phyloP scores from a whole-genome alignment of 2,797 vertebrate species.

The Galaxias olidus region DNA sequence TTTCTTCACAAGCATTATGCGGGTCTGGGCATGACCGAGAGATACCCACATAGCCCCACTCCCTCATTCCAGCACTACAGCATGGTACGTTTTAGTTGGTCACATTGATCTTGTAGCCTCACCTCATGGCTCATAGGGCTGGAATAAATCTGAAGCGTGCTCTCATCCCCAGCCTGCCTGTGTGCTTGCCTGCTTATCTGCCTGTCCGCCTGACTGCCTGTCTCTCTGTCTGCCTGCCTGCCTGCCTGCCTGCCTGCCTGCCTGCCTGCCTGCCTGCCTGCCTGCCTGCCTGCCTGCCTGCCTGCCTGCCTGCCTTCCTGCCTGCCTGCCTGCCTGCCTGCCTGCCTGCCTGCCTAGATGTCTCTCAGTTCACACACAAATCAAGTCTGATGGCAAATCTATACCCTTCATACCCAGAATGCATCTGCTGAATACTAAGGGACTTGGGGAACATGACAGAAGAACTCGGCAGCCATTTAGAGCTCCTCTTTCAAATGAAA shows the following conservation, averaged over 20 bases:
- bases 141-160: conserved; percentile 44
- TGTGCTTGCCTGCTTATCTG: too few relatives aligned
- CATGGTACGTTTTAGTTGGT: conserved; percentile 19
- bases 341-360: conserved; percentile 16
- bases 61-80: neutral
- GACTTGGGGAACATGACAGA: neutral
- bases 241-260: too few relatives aligned
- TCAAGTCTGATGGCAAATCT: conserved; percentile 39
- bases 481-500: neutral
- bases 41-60: neutral
- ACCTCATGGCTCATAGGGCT: conserved; percentile 20
- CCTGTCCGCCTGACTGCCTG: too few relatives aligned
- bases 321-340: neutral
- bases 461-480: neutral
- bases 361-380: conserved; percentile 45
- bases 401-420: conserved; percentile 22
- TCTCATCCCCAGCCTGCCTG: too few relatives aligned
- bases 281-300: too few relatives aligned
- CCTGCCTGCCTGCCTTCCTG: too few relatives aligned
- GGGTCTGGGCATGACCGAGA: neutral
- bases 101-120: conserved; percentile 50
- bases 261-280: too few relatives aligned
- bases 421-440: neutral
- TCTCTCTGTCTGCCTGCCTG: too few relatives aligned
- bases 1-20: conserved; percentile 2